These are phyloP conservation scores for Mus caroli DNA, from an alignment of 2,797 vertebrate genomes.

Conservation along the genomic window DNA sequence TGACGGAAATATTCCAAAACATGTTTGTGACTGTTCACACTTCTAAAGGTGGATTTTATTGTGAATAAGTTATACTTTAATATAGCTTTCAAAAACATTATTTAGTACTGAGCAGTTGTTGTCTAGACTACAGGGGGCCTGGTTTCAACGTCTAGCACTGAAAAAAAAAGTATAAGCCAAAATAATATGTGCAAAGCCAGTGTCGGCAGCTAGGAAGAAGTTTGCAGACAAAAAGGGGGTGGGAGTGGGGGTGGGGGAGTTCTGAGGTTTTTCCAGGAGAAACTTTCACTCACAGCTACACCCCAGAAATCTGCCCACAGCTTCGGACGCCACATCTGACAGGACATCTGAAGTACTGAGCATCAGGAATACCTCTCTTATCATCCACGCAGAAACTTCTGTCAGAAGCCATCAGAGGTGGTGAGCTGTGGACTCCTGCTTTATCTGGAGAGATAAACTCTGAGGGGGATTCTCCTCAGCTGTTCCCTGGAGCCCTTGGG, in stretches of 20 bases:
- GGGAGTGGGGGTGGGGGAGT: background rate
- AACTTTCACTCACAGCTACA: background rate
- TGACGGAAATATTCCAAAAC: background rate
- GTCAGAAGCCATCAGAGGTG: conserved; percentile 34
- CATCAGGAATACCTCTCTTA: conserved; percentile 66
- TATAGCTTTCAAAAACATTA: background rate
- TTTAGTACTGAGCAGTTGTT: background rate
- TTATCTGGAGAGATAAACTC: conserved; percentile 65
- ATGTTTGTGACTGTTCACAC: background rate
- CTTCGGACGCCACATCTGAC: background rate
- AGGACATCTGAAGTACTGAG: conserved; percentile 40
- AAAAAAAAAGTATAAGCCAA: background rate
- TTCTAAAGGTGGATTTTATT: conserved; percentile 6
- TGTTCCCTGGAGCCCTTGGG: conserved; percentile 35
- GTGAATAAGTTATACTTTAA: background rate
- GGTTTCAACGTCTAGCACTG: background rate
- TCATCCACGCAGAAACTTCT: conserved; percentile 45
- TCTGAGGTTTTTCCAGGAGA: conserved; percentile 6
- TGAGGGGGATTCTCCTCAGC: conserved; percentile 33
- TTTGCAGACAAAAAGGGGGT: background rate
- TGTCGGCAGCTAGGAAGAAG: background rate
- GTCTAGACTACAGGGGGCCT: background rate
- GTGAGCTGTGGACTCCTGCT: conserved; percentile 21
- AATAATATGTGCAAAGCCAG: background rate
- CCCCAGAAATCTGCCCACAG: background rate